These are phyloP conservation scores for Drosophila meridionalis DNA, from an alignment of 2,888 invertebrate species.

Conservation along the genomic window DNA sequence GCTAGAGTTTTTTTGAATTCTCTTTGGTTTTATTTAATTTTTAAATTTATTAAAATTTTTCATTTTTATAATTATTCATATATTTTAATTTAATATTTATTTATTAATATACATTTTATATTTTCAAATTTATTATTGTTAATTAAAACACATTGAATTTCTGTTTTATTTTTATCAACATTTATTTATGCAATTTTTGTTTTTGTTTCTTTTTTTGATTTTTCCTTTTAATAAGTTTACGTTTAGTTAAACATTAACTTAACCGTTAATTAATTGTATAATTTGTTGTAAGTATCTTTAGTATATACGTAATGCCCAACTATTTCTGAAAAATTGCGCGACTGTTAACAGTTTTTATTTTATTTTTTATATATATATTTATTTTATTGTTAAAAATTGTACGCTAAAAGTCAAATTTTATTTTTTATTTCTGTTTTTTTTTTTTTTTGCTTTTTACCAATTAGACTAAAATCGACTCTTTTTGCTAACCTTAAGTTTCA, in stretches of 20 bases:
- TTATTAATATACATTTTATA: background rate
- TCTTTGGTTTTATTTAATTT: background rate
- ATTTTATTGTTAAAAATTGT: conserved; percentile 55
- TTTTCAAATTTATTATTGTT: background rate
- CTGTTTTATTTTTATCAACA: conserved; percentile 66
- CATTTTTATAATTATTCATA: no score
- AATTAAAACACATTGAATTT: background rate
- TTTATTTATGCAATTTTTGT: conserved; percentile 65
- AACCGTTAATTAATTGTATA: conserved; percentile 53
- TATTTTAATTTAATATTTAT: background rate
- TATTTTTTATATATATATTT: conserved; percentile 15
- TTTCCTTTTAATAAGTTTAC: conserved; percentile 61
- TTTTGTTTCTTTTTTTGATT: conserved; percentile 28
- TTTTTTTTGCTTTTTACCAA: conserved; percentile 44
- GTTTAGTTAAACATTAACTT: conserved; percentile 61
- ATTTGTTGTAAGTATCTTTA: conserved; percentile 38
- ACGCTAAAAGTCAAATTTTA: conserved; percentile 60
- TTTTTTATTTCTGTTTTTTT: conserved; percentile 22
- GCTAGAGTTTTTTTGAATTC: no score
- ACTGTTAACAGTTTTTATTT: conserved; percentile 51
- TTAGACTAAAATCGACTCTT: conserved; percentile 76
- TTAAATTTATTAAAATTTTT: background rate
- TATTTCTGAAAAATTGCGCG: conserved; percentile 62
- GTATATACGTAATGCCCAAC: conserved; percentile 63
- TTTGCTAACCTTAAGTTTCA: conserved; percentile 65